Evolutionary conservation across 2,888 invertebrate species (phyloP), one percentile per base, ranked within the genome.

Genomic region (Drosophila neotestacea): DNA sequence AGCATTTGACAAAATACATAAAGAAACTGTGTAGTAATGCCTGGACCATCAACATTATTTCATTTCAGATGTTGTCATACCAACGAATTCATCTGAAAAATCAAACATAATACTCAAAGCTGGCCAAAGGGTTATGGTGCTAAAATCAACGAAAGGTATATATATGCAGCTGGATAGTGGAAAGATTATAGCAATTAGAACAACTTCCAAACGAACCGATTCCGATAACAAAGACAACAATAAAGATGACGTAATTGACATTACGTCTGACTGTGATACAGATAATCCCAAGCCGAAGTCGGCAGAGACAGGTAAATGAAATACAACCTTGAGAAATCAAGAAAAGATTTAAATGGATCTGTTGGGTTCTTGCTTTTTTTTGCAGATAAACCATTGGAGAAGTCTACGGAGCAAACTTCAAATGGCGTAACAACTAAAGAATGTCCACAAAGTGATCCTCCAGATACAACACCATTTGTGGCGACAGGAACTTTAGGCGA

Each of bases 161-260:
- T 98, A 98, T 93, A 97, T 99, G 95, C 97, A 98, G 86, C 93
- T 98, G 47, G 97, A 97, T 90, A 97, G 97, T 81, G 98, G 98
- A 32, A 98, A 98, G 93, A 97, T 98, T 70, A 98, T 98, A 76
- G 98, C 98, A 28, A 98, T 98, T 81, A 95, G 92, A 58, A 92
- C 92, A 4, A 88, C 92, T 22, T 84, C 91, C n/a, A 92, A 92
- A 72, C 82, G 90, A 27, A 74, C 81, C 10, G 90, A 89, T 51
- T 63, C 76, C 13, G 86, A 87, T 60, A 89, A 88, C 52, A 50
- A 50, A 36, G 50, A 50, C 36, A 69, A 58, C 0, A 85, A 81
- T 22, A 91, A 91, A 66, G 85, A 81, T 50, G 89, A 91, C 62
- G 83, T 91, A 10, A 91, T 91, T 46, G 91, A 91, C 74, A 91